Conservation (phyloP, 2,888 invertebrate species). For the Drosophila meridiana region DNA sequence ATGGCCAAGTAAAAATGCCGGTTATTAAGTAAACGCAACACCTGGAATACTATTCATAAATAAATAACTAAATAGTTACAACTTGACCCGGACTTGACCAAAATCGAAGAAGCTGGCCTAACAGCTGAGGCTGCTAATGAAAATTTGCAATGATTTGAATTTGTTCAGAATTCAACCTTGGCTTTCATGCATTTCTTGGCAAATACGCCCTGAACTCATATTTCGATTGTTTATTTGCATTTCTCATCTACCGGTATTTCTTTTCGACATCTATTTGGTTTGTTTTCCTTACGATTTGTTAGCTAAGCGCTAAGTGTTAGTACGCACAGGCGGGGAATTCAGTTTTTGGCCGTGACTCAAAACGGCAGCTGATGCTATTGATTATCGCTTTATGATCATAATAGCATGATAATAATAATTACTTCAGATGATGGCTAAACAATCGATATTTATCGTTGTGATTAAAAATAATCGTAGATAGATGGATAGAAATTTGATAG, state of each 20-base stretch:
- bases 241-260: constrained; percentile 49
- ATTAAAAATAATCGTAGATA: background rate
- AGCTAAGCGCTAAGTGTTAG: constrained; percentile 62
- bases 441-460: constrained; percentile 16
- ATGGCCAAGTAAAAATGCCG: constrained; percentile 33
- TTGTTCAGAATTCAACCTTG: constrained; percentile 39
- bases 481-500: background rate
- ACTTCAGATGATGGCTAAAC: constrained; percentile 15
- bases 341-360: constrained; percentile 42
- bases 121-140: background rate
- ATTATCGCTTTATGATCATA: constrained; percentile 17
- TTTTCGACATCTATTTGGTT: constrained; percentile 9
- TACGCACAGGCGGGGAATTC: constrained; percentile 27
- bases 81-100: constrained; percentile 38
- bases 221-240: constrained; percentile 56
- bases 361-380: constrained; percentile 22
- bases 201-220: constrained; percentile 47
- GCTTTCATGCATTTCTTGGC: constrained; percentile 38
- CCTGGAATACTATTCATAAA: constrained; percentile 18
- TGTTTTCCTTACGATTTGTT: constrained; percentile 30
- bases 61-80: constrained; percentile 19
- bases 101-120: constrained; percentile 1
- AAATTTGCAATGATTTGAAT: constrained; percentile 12
- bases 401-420: constrained; percentile 17
- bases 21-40: constrained; percentile 28